Conservation (phyloP, 2,888 invertebrate species). For the Elegia similella region DNA sequence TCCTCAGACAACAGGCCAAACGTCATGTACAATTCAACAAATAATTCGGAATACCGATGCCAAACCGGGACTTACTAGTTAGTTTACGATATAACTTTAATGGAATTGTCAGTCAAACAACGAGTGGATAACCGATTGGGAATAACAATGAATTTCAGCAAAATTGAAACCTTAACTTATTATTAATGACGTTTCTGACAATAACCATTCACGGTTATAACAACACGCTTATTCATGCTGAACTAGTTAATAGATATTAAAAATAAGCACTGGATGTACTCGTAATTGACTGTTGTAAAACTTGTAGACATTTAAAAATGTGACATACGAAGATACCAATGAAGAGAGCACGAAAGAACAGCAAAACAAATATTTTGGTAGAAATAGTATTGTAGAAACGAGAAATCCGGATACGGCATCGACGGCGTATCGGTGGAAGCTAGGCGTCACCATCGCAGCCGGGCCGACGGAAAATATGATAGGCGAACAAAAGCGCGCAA, state of each 20-base stretch:
- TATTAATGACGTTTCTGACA: not conserved
- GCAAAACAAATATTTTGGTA: not conserved
- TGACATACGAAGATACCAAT: not conserved
- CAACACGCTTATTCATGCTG: not conserved
- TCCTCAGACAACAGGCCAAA: not conserved
- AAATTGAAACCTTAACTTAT: not conserved
- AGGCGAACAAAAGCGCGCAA: constrained; percentile 60
- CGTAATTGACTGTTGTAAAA: not conserved
- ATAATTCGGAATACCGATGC: constrained; percentile 2
- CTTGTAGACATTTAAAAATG: not conserved
- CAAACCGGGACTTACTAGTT: constrained; percentile 14
- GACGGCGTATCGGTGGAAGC: constrained; percentile 44
- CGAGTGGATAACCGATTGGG: constrained; percentile 19
- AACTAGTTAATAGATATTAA: not conserved
- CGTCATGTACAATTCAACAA: constrained; percentile 12
- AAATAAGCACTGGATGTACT: not conserved
- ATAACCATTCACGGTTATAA: too few relatives aligned
- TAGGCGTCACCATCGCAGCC: constrained; percentile 44
- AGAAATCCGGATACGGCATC: constrained; percentile 40
- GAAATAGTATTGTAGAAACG: constrained; percentile 4
- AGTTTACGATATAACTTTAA: constrained; percentile 28
- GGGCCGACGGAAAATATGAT: constrained; percentile 58
- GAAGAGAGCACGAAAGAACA: not conserved
- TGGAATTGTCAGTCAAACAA: constrained; percentile 28
- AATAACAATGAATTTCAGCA: not conserved